Evolutionary conservation across 2,888 invertebrate genomes (phyloP).

Genomic region (Mesodorylaimus sp.): DNA sequence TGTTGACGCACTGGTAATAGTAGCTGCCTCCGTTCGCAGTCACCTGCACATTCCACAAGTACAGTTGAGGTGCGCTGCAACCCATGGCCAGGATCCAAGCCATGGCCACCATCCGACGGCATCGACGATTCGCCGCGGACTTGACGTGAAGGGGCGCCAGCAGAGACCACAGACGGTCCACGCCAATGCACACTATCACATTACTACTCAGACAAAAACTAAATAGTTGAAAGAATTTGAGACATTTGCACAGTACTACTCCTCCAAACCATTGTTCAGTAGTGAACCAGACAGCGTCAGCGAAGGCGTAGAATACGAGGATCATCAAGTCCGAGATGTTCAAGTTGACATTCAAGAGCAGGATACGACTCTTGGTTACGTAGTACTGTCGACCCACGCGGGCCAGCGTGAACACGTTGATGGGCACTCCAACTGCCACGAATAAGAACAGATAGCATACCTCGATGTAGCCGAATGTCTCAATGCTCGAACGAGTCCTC

Average conservation of each 20-base stretch:
- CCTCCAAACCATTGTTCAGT: neutral
- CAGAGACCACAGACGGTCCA: conserved; percentile 1
- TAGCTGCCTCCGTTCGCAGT: too few species aligned
- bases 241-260: neutral
- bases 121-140: neutral
- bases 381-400: neutral
- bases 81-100: neutral
- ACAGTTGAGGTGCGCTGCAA: neutral
- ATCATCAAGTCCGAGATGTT: neutral
- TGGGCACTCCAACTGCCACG: neutral
- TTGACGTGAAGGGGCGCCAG: neutral
- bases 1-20: too few species aligned
- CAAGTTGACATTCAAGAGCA: neutral
- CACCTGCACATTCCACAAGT: too few species aligned
- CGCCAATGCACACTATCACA: conserved; percentile 3
- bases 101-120: neutral
- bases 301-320: neutral
- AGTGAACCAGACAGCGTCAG: neutral
- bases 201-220: neutral
- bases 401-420: neutral
- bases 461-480: conserved; percentile 1
- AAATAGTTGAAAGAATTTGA: conserved; percentile 4
- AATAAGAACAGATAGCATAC: neutral
- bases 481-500: too few species aligned
- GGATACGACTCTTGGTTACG: neutral